Base-by-base conservation (phyloP, 2,888 invertebrate genomes). In the Copidosoma aretas region DNA sequence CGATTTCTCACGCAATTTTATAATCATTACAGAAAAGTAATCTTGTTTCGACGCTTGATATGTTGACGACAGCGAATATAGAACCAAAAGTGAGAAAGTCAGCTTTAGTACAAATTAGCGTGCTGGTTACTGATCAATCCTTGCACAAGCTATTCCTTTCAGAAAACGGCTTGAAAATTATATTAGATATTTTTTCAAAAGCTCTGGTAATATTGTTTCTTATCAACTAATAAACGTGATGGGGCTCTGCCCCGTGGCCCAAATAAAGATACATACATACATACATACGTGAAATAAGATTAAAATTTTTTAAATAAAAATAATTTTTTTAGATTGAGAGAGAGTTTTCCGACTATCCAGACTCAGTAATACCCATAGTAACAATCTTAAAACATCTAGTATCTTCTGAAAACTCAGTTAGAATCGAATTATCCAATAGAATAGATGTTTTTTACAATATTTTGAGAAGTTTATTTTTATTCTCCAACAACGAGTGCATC, bases 71-170 rank as follows among this genome's bases (percentile, higher is more conserved):
- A 4, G 71, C 86, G 0, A 79, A 83, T 0, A 77, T 90, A 17
- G 91, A 91, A 75, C 89, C 91, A 0, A 88, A 89, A n/a, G 84
- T 91, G 63, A 86, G 89, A 10, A 87, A 90, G 74, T 90, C 90
- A 59, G 90, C 90, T 43, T 81, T 91, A 66, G 89, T 90, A 68
- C 91, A 91, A 82, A 82, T 91, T 22, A 87, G 89, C 25, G 89
- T 90, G 0, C 88, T 91, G 87, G 80, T 90, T 78, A 86, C 90
- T 15, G 90, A 91, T 75, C 85, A 84, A 52, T 86, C 88, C 22
- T 77, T 89, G 46, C 91, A 91, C 74, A 86, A 87, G 39, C 79
- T 86, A 0, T 91, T 91, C 77, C 68, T 90, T 19, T 86, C 87
- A 60, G 84, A 85, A 59, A 85, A 87, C 68, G 91, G 91, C 0